Percentiles rank a stretch among this genome's conserved stretches.
These are phyloP conservation scores for Sphenopsis melanotis DNA, from an alignment of 2,797 vertebrate genomes.

Conservation along the genomic window DNA sequence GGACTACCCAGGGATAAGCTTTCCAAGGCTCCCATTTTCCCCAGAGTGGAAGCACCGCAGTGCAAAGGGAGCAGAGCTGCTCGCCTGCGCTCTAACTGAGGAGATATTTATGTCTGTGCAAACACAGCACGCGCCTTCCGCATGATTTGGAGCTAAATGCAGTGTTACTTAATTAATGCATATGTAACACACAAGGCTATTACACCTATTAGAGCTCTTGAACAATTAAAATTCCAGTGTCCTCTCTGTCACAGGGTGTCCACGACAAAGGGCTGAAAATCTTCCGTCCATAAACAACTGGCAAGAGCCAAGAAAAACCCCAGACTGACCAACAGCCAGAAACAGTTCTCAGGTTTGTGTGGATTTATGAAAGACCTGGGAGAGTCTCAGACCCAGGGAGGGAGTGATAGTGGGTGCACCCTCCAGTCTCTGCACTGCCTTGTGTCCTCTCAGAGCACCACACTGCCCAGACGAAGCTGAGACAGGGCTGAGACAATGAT, in stretches of 20 bases:
- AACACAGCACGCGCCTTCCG: constrained; percentile 81
- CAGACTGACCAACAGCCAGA: background rate
- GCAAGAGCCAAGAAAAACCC: background rate
- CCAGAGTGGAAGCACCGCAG: background rate
- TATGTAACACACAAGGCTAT: constrained; percentile 80
- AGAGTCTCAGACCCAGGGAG: background rate
- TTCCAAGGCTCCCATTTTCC: background rate
- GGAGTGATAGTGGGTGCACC: background rate
- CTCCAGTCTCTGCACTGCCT: background rate
- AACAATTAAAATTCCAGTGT: constrained; percentile 74
- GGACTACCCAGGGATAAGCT: background rate
- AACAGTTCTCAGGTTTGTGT: background rate
- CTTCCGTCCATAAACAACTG: background rate
- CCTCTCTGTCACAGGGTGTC: background rate
- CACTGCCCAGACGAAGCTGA: background rate
- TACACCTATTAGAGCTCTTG: constrained; percentile 80
- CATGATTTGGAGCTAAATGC: constrained; percentile 92
- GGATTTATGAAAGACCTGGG: background rate
- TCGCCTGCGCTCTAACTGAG: constrained; percentile 78
- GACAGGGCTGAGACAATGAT: too few species aligned
- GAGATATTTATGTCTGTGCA: constrained; percentile 83
- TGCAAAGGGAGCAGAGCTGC: background rate
- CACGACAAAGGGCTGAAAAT: background rate
- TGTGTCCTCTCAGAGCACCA: fast-evolving
- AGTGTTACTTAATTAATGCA: constrained; percentile 88